Conservation (phyloP, 1,140 invertebrate genomes). For the Cepaea nemoralis region DNA sequence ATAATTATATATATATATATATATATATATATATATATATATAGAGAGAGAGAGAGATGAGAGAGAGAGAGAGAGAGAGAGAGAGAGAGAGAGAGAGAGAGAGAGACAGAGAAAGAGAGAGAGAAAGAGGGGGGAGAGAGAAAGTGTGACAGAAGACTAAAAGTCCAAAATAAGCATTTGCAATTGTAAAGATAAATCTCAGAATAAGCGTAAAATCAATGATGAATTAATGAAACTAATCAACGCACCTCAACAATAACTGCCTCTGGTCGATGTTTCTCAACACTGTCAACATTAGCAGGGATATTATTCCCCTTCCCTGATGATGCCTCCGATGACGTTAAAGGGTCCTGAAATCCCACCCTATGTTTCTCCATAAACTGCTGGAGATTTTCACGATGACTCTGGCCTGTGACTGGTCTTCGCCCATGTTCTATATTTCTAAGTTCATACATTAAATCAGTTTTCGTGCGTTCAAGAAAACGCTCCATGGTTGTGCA, state of each 20-base stretch:
- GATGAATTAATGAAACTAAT: too few relatives aligned
- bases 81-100: too few relatives aligned
- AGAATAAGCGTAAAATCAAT: neutral
- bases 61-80: too few relatives aligned
- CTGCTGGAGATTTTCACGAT: conserved; percentile 52
- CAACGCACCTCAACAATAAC: conserved; percentile 58
- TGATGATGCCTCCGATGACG: neutral
- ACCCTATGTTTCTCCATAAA: conserved; percentile 58
- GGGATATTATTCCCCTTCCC: conserved; percentile 52
- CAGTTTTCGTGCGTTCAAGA: conserved; percentile 29
- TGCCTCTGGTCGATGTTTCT: conserved; percentile 62
- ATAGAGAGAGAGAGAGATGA: too few relatives aligned
- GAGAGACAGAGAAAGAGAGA: too few relatives aligned
- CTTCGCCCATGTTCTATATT: conserved; percentile 56
- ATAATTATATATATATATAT: too few relatives aligned
- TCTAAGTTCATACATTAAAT: conserved; percentile 64
- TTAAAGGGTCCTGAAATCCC: conserved; percentile 40
- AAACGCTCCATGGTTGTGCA: neutral
- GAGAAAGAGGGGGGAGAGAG: too few relatives aligned
- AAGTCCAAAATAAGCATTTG: too few relatives aligned
- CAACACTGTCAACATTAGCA: conserved; percentile 57
- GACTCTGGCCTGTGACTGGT: conserved; percentile 62
- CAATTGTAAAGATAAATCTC: too few relatives aligned
- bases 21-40: too few relatives aligned
- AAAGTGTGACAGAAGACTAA: too few relatives aligned